Conservation (phyloP, 2,888 invertebrate genomes). For the Seira sanloemensis region DNA sequence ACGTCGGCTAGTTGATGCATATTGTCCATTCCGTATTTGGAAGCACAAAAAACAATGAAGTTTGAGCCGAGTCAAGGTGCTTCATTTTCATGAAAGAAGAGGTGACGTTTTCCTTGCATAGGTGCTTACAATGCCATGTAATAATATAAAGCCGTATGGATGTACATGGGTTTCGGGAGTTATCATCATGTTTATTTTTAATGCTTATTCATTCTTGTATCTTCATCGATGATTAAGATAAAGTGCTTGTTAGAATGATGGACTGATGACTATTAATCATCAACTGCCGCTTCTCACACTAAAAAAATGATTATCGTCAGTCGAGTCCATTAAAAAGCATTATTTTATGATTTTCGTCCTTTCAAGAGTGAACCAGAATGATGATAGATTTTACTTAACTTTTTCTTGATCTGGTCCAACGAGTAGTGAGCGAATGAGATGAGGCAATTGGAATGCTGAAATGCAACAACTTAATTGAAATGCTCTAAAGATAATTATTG, state of each 20-base stretch:
- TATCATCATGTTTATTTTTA: conserved; percentile 66
- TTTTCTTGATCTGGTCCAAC: conserved; percentile 13
- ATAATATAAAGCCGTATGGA: too few species aligned
- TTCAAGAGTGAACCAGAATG: conserved; percentile 40
- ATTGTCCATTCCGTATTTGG: conserved; percentile 11
- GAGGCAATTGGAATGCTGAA: conserved; percentile 12
- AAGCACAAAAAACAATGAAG: not conserved
- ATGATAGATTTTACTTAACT: not conserved
- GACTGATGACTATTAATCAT: conserved; percentile 67
- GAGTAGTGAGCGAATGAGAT: not conserved
- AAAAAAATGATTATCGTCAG: conserved; percentile 45
- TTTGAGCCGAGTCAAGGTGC: conserved; percentile 8
- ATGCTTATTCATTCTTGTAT: conserved; percentile 63
- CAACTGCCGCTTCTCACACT: conserved; percentile 63
- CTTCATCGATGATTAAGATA: conserved; percentile 65
- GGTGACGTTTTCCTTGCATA: not conserved
- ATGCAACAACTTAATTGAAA: conserved; percentile 2
- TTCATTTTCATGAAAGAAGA: not conserved
- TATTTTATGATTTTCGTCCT: too few species aligned
- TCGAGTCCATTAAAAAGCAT: conserved; percentile 54
- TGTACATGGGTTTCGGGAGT: conserved; percentile 9
- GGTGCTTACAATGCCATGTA: not conserved
- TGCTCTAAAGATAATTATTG: conserved; percentile 17
- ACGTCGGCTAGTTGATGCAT: not conserved
- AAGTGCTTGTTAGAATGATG: conserved; percentile 66